A percentile compares a stretch with the other conserved stretches of the same genome.
phyloP scores from a whole-genome alignment of 1,140 invertebrate genomes.

The Bursaphelenchus mucronatus region DNA sequence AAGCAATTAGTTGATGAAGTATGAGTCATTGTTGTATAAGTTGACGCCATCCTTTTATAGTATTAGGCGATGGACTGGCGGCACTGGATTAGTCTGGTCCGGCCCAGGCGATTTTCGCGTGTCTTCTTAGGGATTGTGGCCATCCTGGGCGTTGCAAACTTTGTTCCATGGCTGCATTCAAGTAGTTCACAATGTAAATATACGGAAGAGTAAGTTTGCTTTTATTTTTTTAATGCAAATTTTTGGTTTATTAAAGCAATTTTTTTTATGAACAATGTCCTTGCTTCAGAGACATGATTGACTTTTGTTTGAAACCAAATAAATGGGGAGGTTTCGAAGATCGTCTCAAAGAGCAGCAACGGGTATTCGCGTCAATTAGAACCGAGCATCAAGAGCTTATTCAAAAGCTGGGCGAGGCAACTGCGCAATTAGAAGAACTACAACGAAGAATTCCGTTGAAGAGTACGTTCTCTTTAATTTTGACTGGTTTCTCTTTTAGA shows the following conservation, averaged over 20 bases:
- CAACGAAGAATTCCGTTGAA: conserved; percentile 27
- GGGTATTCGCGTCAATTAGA: conserved; percentile 17
- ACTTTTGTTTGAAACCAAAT: conserved; percentile 22
- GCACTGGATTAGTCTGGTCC: no score
- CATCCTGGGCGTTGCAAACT: no score
- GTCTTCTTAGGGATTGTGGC: no score
- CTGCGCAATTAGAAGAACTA: conserved; percentile 23
- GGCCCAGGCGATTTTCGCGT: no score
- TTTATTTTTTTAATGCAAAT: no score
- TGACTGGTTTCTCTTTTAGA: conserved; percentile 27
- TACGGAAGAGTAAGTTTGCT: no score
- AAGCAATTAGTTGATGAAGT: no score
- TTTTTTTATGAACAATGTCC: not conserved
- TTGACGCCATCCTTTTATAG: no score
- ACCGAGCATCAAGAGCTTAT: conserved; percentile 34
- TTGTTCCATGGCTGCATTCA: no score
- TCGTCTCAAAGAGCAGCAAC: conserved; percentile 15
- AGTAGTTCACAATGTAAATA: no score
- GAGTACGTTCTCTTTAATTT: conserved; percentile 21
- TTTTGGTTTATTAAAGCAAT: not conserved
- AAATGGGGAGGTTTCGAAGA: conserved; percentile 21
- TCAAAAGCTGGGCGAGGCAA: conserved; percentile 23
- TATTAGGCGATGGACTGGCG: no score
- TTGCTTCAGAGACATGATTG: conserved; percentile 16
- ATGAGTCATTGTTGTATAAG: no score